Base-by-base conservation (phyloP, 1,140 invertebrate genomes). In the Drosophila neocordata region DNA sequence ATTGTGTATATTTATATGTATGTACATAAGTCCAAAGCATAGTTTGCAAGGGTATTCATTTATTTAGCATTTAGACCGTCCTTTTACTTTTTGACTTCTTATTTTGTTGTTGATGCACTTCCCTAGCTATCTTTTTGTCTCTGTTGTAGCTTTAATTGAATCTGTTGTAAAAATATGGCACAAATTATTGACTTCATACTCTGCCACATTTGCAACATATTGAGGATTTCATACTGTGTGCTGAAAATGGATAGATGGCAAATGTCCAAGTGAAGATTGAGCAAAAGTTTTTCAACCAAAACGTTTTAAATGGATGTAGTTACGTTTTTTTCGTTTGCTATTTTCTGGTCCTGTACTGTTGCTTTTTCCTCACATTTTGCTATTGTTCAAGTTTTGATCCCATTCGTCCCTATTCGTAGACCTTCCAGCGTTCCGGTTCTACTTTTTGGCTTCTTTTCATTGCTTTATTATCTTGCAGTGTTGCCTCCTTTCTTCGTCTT, bases 401-500 rank as follows among this genome's bases (percentile, higher is more conserved):
- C 57, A 73, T 68, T 27, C 41, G 38, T 27, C 35, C 58, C 60
- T 15, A 18, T 51, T 48, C 20, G 18, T n/a, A 58, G 20, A 13
- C 64, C 27, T 41, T 41, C 31, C 63, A 41, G 55, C 38, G 24
- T 66, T 57, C 68, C 62, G 87, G 79, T 73, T 77, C 81, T 65
- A 87, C 74, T 78, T 85, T 84, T 82, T 74, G 71, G 73, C 66
- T 79, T 73, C 76, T 73, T 84, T 84, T 81, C 81, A 85, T 79
- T 75, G 69, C 66, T 77, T 68, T 73, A 51, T 71, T 57, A 67
- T 69, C 71, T 60, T 62, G 53, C 48, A 38, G 41, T 52, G 13
- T 61, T 64, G 7, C 20, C 24, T 60, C 18, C 8, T 58, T 18
- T 48, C 41, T 65, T 48, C 18, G 65, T 41, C 41, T 53, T 55